Percentiles rank a stretch among this genome's conserved stretches.
phyloP scores from a whole-genome alignment of 2,888 invertebrate genomes.

The Euplagia quadripunctaria region DNA sequence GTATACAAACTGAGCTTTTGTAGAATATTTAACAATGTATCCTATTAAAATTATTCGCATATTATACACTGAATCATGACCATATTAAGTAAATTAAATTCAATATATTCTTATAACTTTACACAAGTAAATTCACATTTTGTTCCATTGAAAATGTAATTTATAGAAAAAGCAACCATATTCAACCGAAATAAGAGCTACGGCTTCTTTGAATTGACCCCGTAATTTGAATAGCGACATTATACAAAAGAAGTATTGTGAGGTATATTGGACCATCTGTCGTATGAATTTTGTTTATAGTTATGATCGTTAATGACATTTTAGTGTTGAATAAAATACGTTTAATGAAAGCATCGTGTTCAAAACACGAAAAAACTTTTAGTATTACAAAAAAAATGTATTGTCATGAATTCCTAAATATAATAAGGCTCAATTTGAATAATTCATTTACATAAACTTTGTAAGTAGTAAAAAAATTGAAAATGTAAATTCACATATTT shows the following conservation, averaged over 20 bases:
- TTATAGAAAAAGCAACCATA: slow-evolving; percentile 32
- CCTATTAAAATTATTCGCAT: slow-evolving; percentile 14
- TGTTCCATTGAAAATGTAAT: slow-evolving; percentile 43
- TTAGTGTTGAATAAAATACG: slow-evolving; percentile 53
- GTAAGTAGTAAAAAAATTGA: neutral
- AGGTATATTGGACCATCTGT: slow-evolving; percentile 76
- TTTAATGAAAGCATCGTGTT: slow-evolving; percentile 44
- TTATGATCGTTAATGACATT: slow-evolving; percentile 61
- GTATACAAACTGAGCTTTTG: neutral
- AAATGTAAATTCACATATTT: neutral
- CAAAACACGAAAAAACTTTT: slow-evolving; percentile 31
- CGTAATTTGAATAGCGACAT: slow-evolving; percentile 49
- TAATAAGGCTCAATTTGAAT: neutral
- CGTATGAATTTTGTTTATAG: slow-evolving; percentile 62
- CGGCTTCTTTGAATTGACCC: slow-evolving; percentile 35
- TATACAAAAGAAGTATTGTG: slow-evolving; percentile 65
- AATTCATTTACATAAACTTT: neutral
- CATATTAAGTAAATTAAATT: slow-evolving; percentile 36
- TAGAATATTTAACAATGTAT: neutral
- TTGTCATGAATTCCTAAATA: slow-evolving; percentile 1
- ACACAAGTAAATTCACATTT: slow-evolving; percentile 48
- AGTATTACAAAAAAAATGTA: neutral
- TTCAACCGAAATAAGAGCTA: slow-evolving; percentile 10
- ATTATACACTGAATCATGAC: slow-evolving; percentile 22
- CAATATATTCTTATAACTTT: slow-evolving; percentile 36